Percentiles rank a stretch among this genome's conserved stretches.
Evolutionary conservation across 2,113 vertebrate genomes (phyloP).

Genomic region (Neotoma lepida): DNA sequence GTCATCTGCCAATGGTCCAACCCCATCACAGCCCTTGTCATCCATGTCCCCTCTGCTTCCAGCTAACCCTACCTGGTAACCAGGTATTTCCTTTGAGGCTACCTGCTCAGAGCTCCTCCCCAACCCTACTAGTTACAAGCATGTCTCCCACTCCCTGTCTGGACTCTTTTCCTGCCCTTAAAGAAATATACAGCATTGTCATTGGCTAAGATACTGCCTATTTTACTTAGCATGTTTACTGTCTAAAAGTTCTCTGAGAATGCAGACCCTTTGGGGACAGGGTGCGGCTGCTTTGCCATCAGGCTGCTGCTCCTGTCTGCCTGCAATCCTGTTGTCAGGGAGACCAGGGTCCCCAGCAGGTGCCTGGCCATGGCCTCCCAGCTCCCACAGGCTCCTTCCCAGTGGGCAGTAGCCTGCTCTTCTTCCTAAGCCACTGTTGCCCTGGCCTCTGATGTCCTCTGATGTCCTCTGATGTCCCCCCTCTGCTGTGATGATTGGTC

Average conservation of each 20-base stretch:
- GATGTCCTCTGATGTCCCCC: background rate
- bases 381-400: background rate
- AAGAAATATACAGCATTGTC: background rate
- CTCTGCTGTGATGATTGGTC: background rate
- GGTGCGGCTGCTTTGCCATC: background rate
- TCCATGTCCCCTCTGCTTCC: background rate
- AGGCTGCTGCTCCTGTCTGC: background rate
- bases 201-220: background rate
- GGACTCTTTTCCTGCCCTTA: too few species aligned
- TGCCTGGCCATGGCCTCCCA: background rate
- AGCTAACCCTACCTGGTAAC: background rate
- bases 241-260: rapidly evolving
- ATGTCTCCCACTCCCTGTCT: background rate
- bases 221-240: background rate
- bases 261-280: background rate
- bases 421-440: rapidly evolving
- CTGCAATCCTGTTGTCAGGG: background rate
- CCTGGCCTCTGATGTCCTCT: background rate
- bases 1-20: background rate
- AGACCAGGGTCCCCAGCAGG: rapidly evolving
- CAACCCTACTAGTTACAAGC: background rate
- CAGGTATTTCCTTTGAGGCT: background rate
- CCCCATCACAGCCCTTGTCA: background rate
- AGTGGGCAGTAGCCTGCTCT: background rate
- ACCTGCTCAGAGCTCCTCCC: background rate